Evolutionary conservation across 2,888 invertebrate genomes (phyloP).

Genomic region (Drosophila robusta): DNA sequence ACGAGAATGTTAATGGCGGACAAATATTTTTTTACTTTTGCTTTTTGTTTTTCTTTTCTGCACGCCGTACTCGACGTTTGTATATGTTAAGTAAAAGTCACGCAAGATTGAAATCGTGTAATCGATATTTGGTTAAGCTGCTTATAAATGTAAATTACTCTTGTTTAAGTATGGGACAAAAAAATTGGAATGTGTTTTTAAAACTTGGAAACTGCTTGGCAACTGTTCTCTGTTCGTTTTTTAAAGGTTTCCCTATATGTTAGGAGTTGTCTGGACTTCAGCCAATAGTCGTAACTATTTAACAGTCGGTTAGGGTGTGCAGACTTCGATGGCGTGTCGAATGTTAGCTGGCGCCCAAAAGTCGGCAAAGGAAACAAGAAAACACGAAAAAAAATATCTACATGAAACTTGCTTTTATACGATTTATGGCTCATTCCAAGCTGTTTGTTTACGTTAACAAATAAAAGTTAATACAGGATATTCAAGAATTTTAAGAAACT

Average conservation of each 20-base stretch:
- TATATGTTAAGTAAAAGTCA: constrained; percentile 30
- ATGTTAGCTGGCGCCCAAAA: constrained; percentile 1
- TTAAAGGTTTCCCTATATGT: too few species aligned
- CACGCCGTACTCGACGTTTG: background rate
- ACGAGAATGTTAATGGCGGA: constrained; percentile 34
- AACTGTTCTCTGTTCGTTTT: background rate
- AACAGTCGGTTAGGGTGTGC: background rate
- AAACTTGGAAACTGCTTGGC: too few species aligned
- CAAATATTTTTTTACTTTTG: constrained; percentile 35
- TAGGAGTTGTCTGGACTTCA: background rate
- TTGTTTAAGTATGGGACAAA: background rate
- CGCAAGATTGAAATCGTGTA: constrained; percentile 34
- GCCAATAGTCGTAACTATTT: background rate
- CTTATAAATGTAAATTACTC: background rate
- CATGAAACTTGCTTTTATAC: background rate
- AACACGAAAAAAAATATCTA: background rate
- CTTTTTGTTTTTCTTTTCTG: background rate
- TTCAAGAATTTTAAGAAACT: too few species aligned
- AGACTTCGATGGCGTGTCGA: background rate
- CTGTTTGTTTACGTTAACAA: background rate
- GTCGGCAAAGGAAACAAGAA: constrained; percentile 1
- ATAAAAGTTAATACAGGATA: too few species aligned
- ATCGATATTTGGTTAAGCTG: background rate
- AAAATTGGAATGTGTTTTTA: constrained; percentile 2
- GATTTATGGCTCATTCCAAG: background rate